Conservation (phyloP, 2,888 invertebrate species). For the Harpalus rubripes region DNA sequence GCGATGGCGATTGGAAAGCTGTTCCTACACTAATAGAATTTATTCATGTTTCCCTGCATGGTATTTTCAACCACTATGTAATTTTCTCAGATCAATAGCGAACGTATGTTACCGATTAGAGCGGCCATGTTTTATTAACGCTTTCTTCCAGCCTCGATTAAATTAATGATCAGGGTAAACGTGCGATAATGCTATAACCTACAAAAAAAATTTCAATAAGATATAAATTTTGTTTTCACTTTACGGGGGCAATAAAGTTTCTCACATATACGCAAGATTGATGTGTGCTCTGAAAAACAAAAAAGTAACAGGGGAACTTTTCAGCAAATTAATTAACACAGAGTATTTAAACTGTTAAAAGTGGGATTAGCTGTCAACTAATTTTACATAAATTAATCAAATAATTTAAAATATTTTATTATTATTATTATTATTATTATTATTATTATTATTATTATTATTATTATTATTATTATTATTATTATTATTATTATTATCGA, state of each 20-base stretch:
- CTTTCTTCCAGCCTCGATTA: constrained; percentile 44
- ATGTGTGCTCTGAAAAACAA: background rate
- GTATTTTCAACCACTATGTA: constrained; percentile 61
- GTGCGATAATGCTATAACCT: constrained; percentile 25
- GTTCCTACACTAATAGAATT: constrained; percentile 57
- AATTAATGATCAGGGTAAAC: constrained; percentile 58
- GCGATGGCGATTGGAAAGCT: constrained; percentile 48
- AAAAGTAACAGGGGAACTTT: too few species aligned
- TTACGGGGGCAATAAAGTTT: background rate
- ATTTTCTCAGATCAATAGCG: constrained; percentile 62
- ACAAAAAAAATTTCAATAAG: constrained; percentile 57
- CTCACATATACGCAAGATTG: background rate
- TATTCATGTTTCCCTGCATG: constrained; percentile 59
- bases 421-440: too few species aligned
- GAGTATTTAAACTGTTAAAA: too few species aligned
- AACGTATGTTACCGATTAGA: constrained; percentile 62
- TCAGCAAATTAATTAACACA: too few species aligned
- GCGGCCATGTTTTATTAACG: constrained; percentile 59
- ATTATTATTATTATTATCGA: too few species aligned
- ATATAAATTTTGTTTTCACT: constrained; percentile 48
- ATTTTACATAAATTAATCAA: too few species aligned
- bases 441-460: too few species aligned
- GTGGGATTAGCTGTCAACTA: too few species aligned
- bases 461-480: too few species aligned
- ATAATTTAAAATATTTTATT: too few species aligned